A percentile compares a stretch with the other conserved stretches of the same genome.
phyloP scores from a whole-genome alignment of 1,140 invertebrate species.

The Dreissena polymorpha region DNA sequence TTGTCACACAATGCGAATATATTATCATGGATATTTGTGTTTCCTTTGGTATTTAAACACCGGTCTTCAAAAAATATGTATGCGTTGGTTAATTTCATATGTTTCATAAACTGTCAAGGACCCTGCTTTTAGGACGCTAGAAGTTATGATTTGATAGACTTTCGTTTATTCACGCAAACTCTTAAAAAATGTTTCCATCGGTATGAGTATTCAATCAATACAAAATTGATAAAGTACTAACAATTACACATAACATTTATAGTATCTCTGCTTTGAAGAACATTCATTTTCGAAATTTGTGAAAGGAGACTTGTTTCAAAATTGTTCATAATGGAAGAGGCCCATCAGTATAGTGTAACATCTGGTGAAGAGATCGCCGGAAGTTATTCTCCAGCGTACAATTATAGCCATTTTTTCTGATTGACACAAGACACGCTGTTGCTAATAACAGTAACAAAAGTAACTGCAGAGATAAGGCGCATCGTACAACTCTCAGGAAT shows the following conservation, averaged over 20 bases:
- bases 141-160: neutral
- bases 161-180: too few relatives aligned
- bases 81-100: neutral
- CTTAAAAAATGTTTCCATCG: neutral
- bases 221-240: neutral
- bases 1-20: too few relatives aligned
- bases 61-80: too few relatives aligned
- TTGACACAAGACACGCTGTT: slow-evolving; percentile 91
- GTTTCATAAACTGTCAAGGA: neutral
- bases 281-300: too few relatives aligned
- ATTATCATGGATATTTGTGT: too few relatives aligned
- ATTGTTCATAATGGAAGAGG: too few relatives aligned
- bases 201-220: neutral
- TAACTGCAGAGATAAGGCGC: slow-evolving; percentile 94
- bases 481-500: slow-evolving; percentile 91
- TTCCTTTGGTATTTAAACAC: too few relatives aligned
- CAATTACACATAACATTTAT: too few relatives aligned
- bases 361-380: slow-evolving; percentile 88
- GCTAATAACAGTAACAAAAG: slow-evolving; percentile 93
- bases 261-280: too few relatives aligned
- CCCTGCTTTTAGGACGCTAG: too few relatives aligned
- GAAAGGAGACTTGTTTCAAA: too few relatives aligned
- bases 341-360: slow-evolving; percentile 92
- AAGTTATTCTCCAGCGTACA: slow-evolving; percentile 92
- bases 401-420: slow-evolving; percentile 91